phyloP scores from a whole-genome alignment of 2,113 vertebrate species.

The Anarrhichthys ocellatus region DNA sequence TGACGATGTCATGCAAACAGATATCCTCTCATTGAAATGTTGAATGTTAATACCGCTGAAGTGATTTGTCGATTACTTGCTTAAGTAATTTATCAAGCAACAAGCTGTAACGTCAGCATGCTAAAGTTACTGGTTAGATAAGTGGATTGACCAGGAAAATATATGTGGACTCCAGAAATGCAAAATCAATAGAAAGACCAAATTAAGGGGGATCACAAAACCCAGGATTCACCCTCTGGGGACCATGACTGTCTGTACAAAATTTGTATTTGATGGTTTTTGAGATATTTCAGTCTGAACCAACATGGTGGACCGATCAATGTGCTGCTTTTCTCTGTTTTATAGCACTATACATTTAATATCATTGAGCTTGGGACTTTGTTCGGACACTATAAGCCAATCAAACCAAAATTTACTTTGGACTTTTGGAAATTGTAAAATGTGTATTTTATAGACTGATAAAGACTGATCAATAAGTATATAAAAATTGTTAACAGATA shows the following conservation, averaged over 20 bases:
- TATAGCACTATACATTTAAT: neutral
- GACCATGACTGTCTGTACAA: neutral
- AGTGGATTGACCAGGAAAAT: constrained; percentile 54
- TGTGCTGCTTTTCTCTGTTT: neutral
- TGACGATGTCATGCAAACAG: neutral
- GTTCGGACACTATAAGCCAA: neutral
- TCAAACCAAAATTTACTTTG: neutral
- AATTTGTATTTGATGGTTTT: neutral
- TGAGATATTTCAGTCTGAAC: neutral
- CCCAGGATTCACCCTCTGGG: neutral
- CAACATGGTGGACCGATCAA: neutral
- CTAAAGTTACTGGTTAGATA: constrained; percentile 57
- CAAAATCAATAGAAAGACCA: constrained; percentile 20
- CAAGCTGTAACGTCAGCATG: neutral
- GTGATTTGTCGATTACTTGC: neutral
- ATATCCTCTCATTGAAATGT: neutral
- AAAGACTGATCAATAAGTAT: neutral
- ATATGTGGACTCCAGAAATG: constrained; percentile 29
- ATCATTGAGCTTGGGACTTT: neutral
- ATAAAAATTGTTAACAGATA: neutral
- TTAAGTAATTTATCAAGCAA: neutral
- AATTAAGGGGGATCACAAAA: neutral
- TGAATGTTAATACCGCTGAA: neutral
- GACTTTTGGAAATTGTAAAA: neutral
- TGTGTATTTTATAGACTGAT: neutral